A percentile compares a stretch with the other conserved stretches of the same genome.
These are phyloP conservation scores for Theocolax elegans DNA, from an alignment of 1,140 invertebrate genomes.

Conservation along the genomic window DNA sequence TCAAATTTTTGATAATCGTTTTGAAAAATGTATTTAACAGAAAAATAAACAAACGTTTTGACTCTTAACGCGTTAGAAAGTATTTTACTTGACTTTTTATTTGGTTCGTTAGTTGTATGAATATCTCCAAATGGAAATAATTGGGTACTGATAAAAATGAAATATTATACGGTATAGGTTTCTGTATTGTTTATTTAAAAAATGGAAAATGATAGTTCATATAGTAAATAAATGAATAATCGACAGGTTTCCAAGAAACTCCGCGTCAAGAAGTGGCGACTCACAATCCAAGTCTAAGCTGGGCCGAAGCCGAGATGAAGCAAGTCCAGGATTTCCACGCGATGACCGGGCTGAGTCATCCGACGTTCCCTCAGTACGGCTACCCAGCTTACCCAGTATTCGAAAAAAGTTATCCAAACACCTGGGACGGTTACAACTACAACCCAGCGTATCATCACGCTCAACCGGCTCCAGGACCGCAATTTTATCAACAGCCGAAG, in stretches of 20 bases:
- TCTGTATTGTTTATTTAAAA: no score
- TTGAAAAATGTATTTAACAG: no score
- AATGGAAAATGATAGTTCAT: neutral
- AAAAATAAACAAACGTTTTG: no score
- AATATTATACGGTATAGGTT: no score
- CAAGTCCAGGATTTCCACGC: constrained; percentile 61
- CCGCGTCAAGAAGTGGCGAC: constrained; percentile 44
- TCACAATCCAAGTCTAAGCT: constrained; percentile 51
- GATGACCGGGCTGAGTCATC: constrained; percentile 54
- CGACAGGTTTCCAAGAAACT: constrained; percentile 48
- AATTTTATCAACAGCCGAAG: constrained; percentile 62
- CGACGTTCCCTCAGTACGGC: constrained; percentile 49
- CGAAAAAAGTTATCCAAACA: constrained; percentile 58
- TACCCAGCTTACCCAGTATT: constrained; percentile 60
- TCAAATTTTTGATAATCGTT: no score
- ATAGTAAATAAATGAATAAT: neutral
- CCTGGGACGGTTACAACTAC: constrained; percentile 59
- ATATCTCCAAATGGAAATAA: no score
- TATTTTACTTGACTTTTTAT: no score
- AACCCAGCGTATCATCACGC: constrained; percentile 46
- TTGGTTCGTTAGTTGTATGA: no score
- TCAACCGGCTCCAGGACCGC: constrained; percentile 47
- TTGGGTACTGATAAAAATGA: no score
- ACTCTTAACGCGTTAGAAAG: no score
- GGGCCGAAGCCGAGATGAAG: constrained; percentile 59